Evolutionary conservation across 2,113 vertebrate species (phyloP), one percentile per base, ranked within the genome.

Genomic region (Cyprinus carpio): DNA sequence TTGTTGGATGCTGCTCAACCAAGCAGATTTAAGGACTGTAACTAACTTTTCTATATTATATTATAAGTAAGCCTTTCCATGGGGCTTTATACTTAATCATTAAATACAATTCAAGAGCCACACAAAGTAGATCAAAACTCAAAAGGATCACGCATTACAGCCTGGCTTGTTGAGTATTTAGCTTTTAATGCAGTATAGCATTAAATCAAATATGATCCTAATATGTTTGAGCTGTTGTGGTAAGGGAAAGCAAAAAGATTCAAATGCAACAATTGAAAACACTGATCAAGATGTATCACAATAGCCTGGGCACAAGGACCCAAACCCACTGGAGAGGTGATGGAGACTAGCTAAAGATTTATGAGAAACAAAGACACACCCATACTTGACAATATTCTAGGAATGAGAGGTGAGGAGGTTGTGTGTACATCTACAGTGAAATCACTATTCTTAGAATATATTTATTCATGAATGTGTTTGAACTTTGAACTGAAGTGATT

Each of bases 191-290:
- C 88, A 87, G 74, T 89, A 87, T 84, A 82, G 79, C 58, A 87
- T 87, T 87, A 85, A 84, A 84, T 83, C 51, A 40, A 89, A 91
- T 87, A 90, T 89, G 89, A 88, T 92, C 91, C 83, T 88, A 92
- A 90, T 92, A 85, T 90, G 75, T 79, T 64, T 54, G 74, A 86
- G 81, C 83, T 86, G 87, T 89, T 84, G 81, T 84, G 88, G 86
- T 81, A 85, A 84, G 82, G 65, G 87, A 76, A 87, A 67, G 46
- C 25, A 87, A 60, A 27, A 25, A 83, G 72, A 58, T 72, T 51
- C 6, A 65, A 85, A 77, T 65, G 75, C 71, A 54, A 31, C 56
- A 67, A 78, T 75, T 81, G 85, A 79, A 87, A 89, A 85, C 85
- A 80, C 72, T 67, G 43, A 79, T 87, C 13, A 37, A 83, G 67